Percentiles rank a stretch among this genome's conserved stretches.
Conservation (phyloP, 2,888 invertebrate genomes). For the Bibio marci region DNA sequence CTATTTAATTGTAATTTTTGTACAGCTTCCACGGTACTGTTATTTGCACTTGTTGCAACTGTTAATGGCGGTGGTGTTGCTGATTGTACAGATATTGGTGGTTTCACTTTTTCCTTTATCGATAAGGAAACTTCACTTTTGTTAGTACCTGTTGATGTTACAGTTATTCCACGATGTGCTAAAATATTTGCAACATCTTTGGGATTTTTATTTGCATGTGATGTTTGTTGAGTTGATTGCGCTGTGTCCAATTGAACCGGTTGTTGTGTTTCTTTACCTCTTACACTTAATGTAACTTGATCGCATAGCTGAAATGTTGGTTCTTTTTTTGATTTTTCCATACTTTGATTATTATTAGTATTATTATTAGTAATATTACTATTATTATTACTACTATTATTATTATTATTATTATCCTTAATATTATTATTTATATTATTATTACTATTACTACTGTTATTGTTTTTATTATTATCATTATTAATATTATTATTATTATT, state of each 20-base stretch:
- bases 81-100: slow-evolving; percentile 19
- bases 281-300: slow-evolving; percentile 48
- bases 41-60: too few relatives aligned
- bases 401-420: too few relatives aligned
- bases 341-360: not conserved
- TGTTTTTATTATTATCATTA: not conserved
- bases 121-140: slow-evolving; percentile 15
- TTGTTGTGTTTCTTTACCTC: slow-evolving; percentile 12
- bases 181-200: slow-evolving; percentile 60
- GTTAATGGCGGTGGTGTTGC: slow-evolving; percentile 20
- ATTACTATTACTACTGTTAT: too few relatives aligned
- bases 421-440: too few relatives aligned
- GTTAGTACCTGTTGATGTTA: slow-evolving; percentile 44
- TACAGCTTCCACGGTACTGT: slow-evolving; percentile 32
- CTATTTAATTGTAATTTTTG: slow-evolving; percentile 34
- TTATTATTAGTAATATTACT: too few relatives aligned
- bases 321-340: not conserved
- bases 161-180: slow-evolving; percentile 60
- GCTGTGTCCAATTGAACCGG: not conserved
- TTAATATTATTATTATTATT: slow-evolving; percentile 22
- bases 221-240: slow-evolving; percentile 8
- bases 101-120: not conserved
- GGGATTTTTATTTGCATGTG: slow-evolving; percentile 41
- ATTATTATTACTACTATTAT: too few relatives aligned
- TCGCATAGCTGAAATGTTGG: slow-evolving; percentile 47